Conservation (phyloP, 1,140 invertebrate genomes). For the Bradynema listronoti region DNA sequence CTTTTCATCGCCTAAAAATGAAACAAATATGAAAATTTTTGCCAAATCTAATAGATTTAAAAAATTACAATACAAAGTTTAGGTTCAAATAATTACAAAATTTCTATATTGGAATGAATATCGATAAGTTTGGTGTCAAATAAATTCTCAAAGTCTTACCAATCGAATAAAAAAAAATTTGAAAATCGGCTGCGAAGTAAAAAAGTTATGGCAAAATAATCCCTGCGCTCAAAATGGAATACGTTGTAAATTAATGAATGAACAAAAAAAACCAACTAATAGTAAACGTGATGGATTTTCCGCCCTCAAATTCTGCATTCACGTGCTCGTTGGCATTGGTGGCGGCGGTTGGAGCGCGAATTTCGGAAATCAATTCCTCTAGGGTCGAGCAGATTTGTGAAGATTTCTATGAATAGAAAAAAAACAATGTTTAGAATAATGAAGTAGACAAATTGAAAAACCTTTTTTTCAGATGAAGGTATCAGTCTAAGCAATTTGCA, state of each 20-base stretch:
- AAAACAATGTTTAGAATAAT: not conserved
- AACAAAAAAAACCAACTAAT: constrained; percentile 5
- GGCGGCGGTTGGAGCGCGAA: not conserved
- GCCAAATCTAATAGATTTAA: not conserved
- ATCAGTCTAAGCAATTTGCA: not conserved
- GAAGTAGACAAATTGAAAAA: not conserved
- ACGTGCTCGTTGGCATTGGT: not conserved
- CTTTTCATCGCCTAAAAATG: constrained; percentile 10
- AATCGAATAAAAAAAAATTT: no score
- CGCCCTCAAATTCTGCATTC: constrained; percentile 25
- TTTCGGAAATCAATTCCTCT: not conserved
- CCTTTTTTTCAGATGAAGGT: not conserved
- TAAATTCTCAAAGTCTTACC: not conserved
- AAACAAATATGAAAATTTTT: not conserved
- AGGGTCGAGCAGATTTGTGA: not conserved
- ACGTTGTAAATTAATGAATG: not conserved
- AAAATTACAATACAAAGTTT: not conserved
- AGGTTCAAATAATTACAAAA: not conserved
- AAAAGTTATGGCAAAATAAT: not conserved
- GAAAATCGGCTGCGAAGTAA: no score
- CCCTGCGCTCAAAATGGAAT: constrained; percentile 10
- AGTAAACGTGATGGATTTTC: constrained; percentile 44
- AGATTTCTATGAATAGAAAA: not conserved
- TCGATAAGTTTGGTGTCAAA: not conserved
- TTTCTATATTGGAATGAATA: not conserved